Evolutionary conservation across 2,888 invertebrate species (phyloP).

Genomic region (Dinocampus coccinellae): DNA sequence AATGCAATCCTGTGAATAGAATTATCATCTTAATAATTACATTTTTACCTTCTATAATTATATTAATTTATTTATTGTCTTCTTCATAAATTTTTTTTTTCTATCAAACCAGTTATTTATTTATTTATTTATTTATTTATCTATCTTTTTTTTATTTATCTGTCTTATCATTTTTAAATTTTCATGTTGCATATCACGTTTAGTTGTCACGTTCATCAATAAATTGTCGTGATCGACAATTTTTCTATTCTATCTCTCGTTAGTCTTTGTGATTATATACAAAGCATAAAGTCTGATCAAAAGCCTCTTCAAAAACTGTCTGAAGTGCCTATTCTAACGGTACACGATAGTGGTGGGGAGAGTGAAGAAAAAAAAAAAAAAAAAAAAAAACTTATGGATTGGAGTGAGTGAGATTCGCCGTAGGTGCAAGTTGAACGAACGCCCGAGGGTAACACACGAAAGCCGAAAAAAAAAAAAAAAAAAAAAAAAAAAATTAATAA

Average conservation of each 20-base stretch:
- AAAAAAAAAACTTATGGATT: no score
- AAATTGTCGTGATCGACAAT: background rate
- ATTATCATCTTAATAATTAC: background rate
- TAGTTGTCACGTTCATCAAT: background rate
- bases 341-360: slow-evolving; percentile 22
- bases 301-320: slow-evolving; percentile 26
- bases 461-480: slow-evolving; percentile 27
- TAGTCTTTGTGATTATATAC: slow-evolving; percentile 1
- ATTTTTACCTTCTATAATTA: no score
- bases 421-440: slow-evolving; percentile 59
- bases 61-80: no score
- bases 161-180: no score
- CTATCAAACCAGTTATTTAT: no score
- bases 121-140: no score
- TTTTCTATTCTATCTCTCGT: background rate
- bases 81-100: background rate
- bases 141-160: no score
- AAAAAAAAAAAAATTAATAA: slow-evolving; percentile 22
- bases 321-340: slow-evolving; percentile 16
- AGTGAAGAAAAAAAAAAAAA: background rate
- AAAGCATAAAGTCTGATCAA: slow-evolving; percentile 25
- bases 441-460: slow-evolving; percentile 39
- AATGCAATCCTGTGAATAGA: background rate
- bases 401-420: slow-evolving; percentile 25
- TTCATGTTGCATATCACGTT: no score